Base-by-base conservation (phyloP, 2,888 invertebrate genomes). In the Caenorhabditis sp. region DNA sequence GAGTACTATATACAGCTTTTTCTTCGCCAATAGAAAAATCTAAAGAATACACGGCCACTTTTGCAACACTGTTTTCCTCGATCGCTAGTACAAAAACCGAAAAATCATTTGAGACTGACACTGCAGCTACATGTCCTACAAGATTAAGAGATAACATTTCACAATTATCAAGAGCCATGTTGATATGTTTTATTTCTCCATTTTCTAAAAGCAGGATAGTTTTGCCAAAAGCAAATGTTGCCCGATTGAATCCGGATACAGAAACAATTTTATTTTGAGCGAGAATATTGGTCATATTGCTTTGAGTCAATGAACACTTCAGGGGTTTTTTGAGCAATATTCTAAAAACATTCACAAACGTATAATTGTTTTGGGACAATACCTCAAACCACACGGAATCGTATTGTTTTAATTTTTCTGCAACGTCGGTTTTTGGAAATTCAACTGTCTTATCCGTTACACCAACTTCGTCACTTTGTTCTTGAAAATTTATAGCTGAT, bases 241-340 rank as follows among this genome's bases (percentile, higher is more conserved):
- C 83, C 20, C 56, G 51, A 1, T 79, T 60, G 40, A 68, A 85
- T 3, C 85, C 85, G 37, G 69, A 79, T 15, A 83, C 37, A 11
- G 80, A 74, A 5, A 28, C 1, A 11, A 79, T 51, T 28, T 72
- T 77, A 81, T 47, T 81, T 80, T 68, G 80, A 40, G 56, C 84
- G 79, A 58, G 83, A 78, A 64, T 81, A 85, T 47, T 81, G 85
- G 55, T 78, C 87, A 87, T 87, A 84, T 69, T 85, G 87, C 50
- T 81, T 77, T 1, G 55, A 47, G 62, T 87, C 85, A 65, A 85
- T 84, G 61, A 86, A 81, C 0, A 82, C 37, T 55, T 84, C 85
- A 0, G 86, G 86, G 3, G 56, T 65, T 47, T 81, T 82, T 28
- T 53, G 40, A 8, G 79, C 80, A 20, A 74, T 74, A 28, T 56